Evolutionary conservation across 92 coral and sea anemone species (phyloP), one percentile per base, ranked within the genome.

Genomic region (Galaxea fascicularis): DNA sequence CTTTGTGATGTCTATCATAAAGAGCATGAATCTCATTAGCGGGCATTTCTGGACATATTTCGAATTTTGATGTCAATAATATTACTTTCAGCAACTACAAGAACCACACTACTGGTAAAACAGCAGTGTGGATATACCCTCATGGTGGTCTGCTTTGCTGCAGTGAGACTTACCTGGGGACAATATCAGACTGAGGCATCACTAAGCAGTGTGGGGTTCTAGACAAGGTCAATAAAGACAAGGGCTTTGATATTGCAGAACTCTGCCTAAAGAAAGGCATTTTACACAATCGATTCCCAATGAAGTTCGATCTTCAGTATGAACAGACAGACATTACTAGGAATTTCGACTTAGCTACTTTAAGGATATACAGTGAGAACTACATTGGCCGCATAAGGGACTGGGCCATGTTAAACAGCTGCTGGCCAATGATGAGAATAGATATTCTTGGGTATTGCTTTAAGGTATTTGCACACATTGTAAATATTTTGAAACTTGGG

Each of bases 321-420:
- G 86, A 87, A 4, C 69, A 87, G 18, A 71, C 80, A 45, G 86
- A 87, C 52, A 74, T 87, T 47, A 27, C 21, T 12, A 81, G 21
- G 17, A 87, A 81, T 80, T 87, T 87, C 74, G 82, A 87, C 69
- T 65, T 81, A 31, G 91, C 91, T 8, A 88, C 84, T 16, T 56
- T 88, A 22, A 74, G 84, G 26, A 88, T 88, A 5, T 76, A 88
- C 44, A 88, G 21, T 24, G 87, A 88, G 21, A 82, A 82, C 63
- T 88, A 60, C 28, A 88, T 82, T 52, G 91, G 91, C 24, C n/a
- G 87, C 16, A 26, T 87, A 18, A 73, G 91, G 35, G 91, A 80
- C 49, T 82, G 91, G 91, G 45, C 49, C 1, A 87, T 87, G 35
- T 65, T 87, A 16, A 87, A 80, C 20, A 18, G 25, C 6, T 44